Evolutionary conservation across 2,113 vertebrate genomes (phyloP), one percentile per base, ranked within the genome.

Genomic region (Spea bombifrons): DNA sequence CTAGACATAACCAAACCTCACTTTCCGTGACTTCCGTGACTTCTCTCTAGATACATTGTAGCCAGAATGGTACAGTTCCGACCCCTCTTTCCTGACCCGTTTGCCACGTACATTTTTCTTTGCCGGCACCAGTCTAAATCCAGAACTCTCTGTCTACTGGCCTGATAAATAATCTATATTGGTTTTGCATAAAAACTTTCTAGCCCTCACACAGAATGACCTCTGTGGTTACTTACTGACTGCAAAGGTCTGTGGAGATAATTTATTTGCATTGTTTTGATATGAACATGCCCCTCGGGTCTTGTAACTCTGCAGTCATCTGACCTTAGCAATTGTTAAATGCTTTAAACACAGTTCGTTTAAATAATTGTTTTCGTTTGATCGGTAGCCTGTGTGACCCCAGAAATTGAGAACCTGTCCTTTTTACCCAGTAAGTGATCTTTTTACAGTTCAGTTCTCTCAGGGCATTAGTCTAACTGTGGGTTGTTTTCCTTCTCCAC

Each of bases 201-300:
- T 87, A 85, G 85, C 87, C 84, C 81, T 71, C 85, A 81, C 81
- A 71, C 30, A 66, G 86, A 86, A 82, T 92, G 89, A 92, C 91
- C 92, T 90, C 85, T 92, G 91, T 91, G 92, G 92, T 92, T 91
- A 93, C 89, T 92, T 88, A 92, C 88, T 89, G 90, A 92, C 91
- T 91, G 76, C 86, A 86, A 76, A 75, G 4, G 52, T 89, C 87
- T 83, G 87, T 88, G 78, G 88, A 87, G 87, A 89, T 92, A 91
- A 93, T 93, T 92, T 92, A 93, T 92, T 92, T 91, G 87, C 89
- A 92, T 91, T 93, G 91, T 93, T 93, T 93, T 92, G 90, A 91
- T 92, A 89, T 86, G 91, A 92, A 89, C 90, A 86, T 5, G 84
- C 92, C 92, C 91, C 91, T 79, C 0, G 91, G 88, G 92, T 86